Evolutionary conservation across 2,113 vertebrate species (phyloP), one percentile per base, ranked within the genome.

Genomic region (Mustelus asterias): DNA sequence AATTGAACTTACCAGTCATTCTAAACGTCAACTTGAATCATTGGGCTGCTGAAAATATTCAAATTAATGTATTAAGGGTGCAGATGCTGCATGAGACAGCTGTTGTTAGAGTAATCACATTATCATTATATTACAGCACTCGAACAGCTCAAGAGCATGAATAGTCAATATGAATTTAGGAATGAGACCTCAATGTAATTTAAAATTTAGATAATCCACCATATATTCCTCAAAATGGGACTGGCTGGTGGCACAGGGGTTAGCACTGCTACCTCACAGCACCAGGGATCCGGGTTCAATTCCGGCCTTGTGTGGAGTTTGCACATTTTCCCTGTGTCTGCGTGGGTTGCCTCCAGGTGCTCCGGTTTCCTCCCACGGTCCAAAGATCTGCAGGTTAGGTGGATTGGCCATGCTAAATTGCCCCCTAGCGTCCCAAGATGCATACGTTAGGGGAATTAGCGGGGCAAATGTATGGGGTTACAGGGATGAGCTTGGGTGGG

Each of bases 111-210:
- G 60, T 93, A 93, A 93, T 93, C 29, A 37, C 90, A 67, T 65
- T 93, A 67, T 67, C 20, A 7, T 67, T 70, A 65, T 13, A 37
- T 14, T 94, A 26, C 65, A 44, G 65, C 67, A 26, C 92, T 94
- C 70, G 22, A 94, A 70, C 92, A 44, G 16, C 9, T 94, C 92
- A 44, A 94, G n/a, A 69, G 63, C n/a, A 69, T 92, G 89, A 92
- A 63, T 65, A 94, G 22, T 63, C 4, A 69, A 67, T 69, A 9
- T 60, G 92, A 44, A 4, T 69, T 41, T 94, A 94, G 7, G 60
- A 67, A 44, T 44, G 60, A 94, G 92, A 22, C 3, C 33, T 94
- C 65, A 41, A 44, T 69, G 60, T 94, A 3, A 94, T 69, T 94
- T 69, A 37, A 69, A 67, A 65, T 69, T 94, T 69, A 10, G 13